Evolutionary conservation across 2,888 invertebrate genomes (phyloP).

Genomic region (Carpatolechia fugitivella): DNA sequence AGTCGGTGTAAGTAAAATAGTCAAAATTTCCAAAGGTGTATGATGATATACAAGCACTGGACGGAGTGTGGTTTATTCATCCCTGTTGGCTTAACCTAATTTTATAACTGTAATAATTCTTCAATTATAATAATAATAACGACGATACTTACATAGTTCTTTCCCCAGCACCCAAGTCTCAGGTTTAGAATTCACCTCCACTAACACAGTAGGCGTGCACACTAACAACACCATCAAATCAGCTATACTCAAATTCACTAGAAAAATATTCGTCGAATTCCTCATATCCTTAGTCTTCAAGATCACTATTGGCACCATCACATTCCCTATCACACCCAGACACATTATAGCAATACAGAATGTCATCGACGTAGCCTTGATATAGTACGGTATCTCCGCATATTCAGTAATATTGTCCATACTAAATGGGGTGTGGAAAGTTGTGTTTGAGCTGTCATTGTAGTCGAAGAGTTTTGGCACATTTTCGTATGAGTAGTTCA

Average conservation of each 20-base stretch:
- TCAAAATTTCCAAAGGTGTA: too few relatives aligned
- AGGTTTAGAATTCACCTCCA: conserved; percentile 95
- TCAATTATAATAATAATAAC: too few relatives aligned
- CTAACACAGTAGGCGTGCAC: conserved; percentile 94
- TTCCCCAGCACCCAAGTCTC: conserved; percentile 96
- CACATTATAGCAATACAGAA: conserved; percentile 93
- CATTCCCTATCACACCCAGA: conserved; percentile 93
- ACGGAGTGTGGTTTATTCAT: too few relatives aligned
- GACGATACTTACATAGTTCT: conserved; percentile 91
- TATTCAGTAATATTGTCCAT: conserved; percentile 60
- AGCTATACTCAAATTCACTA: conserved; percentile 95
- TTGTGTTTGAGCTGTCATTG: background rate
- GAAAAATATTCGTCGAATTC: conserved; percentile 96
- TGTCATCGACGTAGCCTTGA: conserved; percentile 92
- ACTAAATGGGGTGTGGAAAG: background rate
- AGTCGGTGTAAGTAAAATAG: too few relatives aligned
- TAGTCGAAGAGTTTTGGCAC: conserved; percentile 25
- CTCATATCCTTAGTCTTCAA: conserved; percentile 95
- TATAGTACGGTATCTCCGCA: conserved; percentile 88
- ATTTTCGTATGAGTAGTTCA: conserved; percentile 45
- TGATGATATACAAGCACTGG: too few relatives aligned
- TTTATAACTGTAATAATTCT: too few relatives aligned
- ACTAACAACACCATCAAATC: conserved; percentile 94
- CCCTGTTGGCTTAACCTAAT: too few relatives aligned
- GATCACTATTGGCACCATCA: conserved; percentile 96